phyloP scores from a whole-genome alignment of 2,113 vertebrate species.

The human region GRCh38 chr2:23206001-23206500 shows the following conservation, averaged over 20 bases:
- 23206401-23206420: not conserved
- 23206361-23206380: not conserved
- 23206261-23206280: not conserved
- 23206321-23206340: not conserved
- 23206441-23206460: no score
- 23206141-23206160: not conserved
- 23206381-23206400: no score
- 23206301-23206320: not conserved
- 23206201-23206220: not conserved
- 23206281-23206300: not conserved
- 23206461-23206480: not conserved
- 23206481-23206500: not conserved
- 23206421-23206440: not conserved
- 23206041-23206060: not conserved
- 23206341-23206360: not conserved
- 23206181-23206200: not conserved
- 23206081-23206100: not conserved
- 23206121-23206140: not conserved
- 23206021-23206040: accelerated
- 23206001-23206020: no score
- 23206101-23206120: not conserved
- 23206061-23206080: not conserved
- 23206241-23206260: not conserved
- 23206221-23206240: not conserved
- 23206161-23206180: not conserved